Base-by-base conservation (phyloP, 1,140 invertebrate genomes). In the Drosophila sucinea region DNA sequence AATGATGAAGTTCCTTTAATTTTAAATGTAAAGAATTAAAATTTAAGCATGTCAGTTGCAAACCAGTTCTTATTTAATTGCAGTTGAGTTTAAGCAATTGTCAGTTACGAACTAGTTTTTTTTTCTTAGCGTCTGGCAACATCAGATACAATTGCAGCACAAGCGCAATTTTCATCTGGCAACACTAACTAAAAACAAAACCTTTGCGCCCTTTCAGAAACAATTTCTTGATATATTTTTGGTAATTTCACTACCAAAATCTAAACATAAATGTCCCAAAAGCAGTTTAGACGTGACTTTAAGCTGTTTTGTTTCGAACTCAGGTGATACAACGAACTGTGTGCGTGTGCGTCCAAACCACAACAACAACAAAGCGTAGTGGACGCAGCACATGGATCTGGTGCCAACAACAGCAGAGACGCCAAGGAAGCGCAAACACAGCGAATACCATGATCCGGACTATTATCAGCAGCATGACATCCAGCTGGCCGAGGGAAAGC, bases 401-500 rank as follows among this genome's bases (percentile, higher is more conserved):
- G 64, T 62, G 72, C 64, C 73, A 67, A 62, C 77, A 74, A 54
- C 63, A 66, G 64, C 70, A 35, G 56, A 64, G 67, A 60, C 87
- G 60, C 72, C 86, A 60, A 72, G 73, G 58, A 92, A 91, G 74
- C 84, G 87, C 58, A 92, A 81, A 65, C 75, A 90, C 56, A 81
- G 84, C 47, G 91, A 92, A 57, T 92, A 84, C 60, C 79, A 90
- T 73, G 91, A 92, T 83, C 91, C 91, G 5, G 91, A 92, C 54
- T 91, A 91, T 57, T 44, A 68, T 1, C 67, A 62, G 23, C 38
- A 65, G 23, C 11, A 58, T 38, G 69, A 27, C 6, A 4, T 6
- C 3, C 23, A 4, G 7, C 7, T 27, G 7, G 32, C 0, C 3
- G 55, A 40, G 4, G 27, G 23, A 0, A 25, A n/a, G 10, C 1